Percentiles rank a stretch among this genome's conserved stretches.
Conservation (phyloP, 2,888 invertebrate genomes). For the Apodemia mormo region DNA sequence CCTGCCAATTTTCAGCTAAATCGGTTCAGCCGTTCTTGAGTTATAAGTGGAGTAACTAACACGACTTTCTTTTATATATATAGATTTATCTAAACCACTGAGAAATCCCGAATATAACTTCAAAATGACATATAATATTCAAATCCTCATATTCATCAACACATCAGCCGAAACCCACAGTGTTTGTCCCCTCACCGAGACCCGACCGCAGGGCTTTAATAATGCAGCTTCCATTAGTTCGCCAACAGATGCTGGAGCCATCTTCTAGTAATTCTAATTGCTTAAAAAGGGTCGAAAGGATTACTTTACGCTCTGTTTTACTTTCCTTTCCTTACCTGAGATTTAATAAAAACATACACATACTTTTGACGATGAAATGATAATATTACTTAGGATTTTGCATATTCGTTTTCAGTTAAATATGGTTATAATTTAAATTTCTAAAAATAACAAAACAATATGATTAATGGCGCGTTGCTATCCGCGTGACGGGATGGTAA, state of each 20-base stretch:
- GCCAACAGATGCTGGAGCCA: slow-evolving; percentile 69
- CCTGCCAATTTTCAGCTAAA: too few species aligned
- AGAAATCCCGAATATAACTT: too few species aligned
- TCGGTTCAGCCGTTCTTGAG: too few species aligned
- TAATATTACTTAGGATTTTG: slow-evolving; percentile 41
- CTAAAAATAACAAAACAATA: too few species aligned
- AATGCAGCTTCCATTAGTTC: slow-evolving; percentile 78
- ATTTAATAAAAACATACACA: not conserved
- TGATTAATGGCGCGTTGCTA: too few species aligned
- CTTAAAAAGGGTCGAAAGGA: slow-evolving; percentile 67
- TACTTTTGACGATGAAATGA: slow-evolving; percentile 45
- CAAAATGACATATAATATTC: slow-evolving; percentile 10
- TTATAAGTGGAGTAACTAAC: too few species aligned
- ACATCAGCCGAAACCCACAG: slow-evolving; percentile 55
- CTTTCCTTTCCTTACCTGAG: not conserved
- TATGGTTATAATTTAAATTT: too few species aligned
- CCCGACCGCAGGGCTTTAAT: slow-evolving; percentile 63
- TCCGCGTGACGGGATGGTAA: too few species aligned
- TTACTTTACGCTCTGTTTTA: slow-evolving; percentile 53
- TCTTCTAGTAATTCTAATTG: slow-evolving; percentile 75
- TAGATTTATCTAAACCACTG: too few species aligned
- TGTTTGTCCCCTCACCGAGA: slow-evolving; percentile 59
- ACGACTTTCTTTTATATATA: too few species aligned
- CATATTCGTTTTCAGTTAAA: not conserved
- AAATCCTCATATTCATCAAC: slow-evolving; percentile 32